Percentiles rank a stretch among this genome's conserved stretches.
Conservation (phyloP, 2,888 invertebrate species). For the Ryuthela nishihirai region DNA sequence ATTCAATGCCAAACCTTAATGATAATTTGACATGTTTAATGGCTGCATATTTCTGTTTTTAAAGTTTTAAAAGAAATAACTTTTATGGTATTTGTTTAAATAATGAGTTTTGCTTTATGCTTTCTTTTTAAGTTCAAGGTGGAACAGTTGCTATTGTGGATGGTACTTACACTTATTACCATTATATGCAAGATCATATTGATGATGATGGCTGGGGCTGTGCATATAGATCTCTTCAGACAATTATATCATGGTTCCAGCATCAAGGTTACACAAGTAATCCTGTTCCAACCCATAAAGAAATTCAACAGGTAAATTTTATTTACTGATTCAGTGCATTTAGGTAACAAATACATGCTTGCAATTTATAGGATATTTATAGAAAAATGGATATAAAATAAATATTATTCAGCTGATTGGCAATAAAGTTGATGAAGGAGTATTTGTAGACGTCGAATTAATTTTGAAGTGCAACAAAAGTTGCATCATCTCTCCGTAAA, state of each 20-base stretch:
- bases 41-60: too few relatives aligned
- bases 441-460: too few relatives aligned
- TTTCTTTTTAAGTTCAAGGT: slow-evolving; percentile 13
- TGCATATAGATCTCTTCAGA: slow-evolving; percentile 96
- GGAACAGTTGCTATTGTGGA: slow-evolving; percentile 55
- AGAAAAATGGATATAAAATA: too few relatives aligned
- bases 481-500: too few relatives aligned
- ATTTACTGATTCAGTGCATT: background rate
- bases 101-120: background rate
- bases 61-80: too few relatives aligned
- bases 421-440: too few relatives aligned
- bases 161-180: slow-evolving; percentile 89
- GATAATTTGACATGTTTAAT: too few relatives aligned
- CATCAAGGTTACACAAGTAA: slow-evolving; percentile 53
- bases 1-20: too few relatives aligned
- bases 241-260: slow-evolving; percentile 91
- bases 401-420: too few relatives aligned
- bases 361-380: too few relatives aligned
- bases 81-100: too few relatives aligned
- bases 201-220: slow-evolving; percentile 99
- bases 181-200: slow-evolving; percentile 91
- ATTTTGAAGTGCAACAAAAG: too few relatives aligned
- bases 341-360: background rate
- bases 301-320: slow-evolving; percentile 66
- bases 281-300: slow-evolving; percentile 71